phyloP scores from a whole-genome alignment of 2,888 invertebrate genomes.

The Hypena proboscidalis region DNA sequence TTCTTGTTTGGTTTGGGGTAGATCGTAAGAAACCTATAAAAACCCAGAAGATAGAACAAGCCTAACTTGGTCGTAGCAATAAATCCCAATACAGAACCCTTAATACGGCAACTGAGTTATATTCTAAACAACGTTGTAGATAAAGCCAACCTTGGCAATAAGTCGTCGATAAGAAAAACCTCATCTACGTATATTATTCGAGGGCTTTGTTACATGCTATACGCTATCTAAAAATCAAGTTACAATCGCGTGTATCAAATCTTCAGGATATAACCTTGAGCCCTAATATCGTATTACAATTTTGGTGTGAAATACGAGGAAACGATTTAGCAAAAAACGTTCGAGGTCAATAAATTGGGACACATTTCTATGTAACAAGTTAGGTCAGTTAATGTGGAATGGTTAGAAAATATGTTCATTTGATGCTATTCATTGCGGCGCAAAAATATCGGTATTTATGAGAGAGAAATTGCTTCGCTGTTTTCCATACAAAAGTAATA shows the following conservation, averaged over 20 bases:
- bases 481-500: too few species aligned
- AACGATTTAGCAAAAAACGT: slow-evolving; percentile 1
- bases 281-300: background rate
- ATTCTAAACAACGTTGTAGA: slow-evolving; percentile 1
- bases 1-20: slow-evolving; percentile 7
- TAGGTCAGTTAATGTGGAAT: too few species aligned
- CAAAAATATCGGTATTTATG: too few species aligned
- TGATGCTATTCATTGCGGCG: background rate
- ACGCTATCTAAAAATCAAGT: too few species aligned
- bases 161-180: background rate
- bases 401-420: background rate
- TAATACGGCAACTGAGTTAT: slow-evolving; percentile 23
- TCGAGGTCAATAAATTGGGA: slow-evolving; percentile 1
- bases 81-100: slow-evolving; percentile 24
- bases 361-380: too few species aligned
- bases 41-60: slow-evolving; percentile 18
- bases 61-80: slow-evolving; percentile 15
- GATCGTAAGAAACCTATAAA: slow-evolving; percentile 14
- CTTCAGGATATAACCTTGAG: background rate
- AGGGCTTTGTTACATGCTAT: too few species aligned
- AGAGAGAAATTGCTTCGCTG: too few species aligned
- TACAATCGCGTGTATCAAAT: too few species aligned
- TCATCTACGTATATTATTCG: background rate
- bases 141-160: background rate
- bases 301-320: too few species aligned